Evolutionary conservation across 37 sponge, comb jelly and placozoan species (phyloP), one percentile per base, ranked within the genome.

Genomic region (Tethya wilhelma): DNA sequence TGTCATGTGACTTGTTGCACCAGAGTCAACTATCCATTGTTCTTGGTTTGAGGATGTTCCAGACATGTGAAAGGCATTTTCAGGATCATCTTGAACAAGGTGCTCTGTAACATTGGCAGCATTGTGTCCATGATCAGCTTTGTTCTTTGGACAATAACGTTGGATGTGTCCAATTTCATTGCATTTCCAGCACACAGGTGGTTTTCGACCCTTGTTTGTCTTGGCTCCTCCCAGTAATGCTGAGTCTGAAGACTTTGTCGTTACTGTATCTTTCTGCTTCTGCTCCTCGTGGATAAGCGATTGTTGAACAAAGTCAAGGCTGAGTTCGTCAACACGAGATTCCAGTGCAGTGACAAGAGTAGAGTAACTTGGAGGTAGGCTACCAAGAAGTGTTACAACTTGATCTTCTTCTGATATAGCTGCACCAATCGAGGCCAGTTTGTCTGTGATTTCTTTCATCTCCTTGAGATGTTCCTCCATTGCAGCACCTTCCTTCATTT

Each of bases 1-100:
- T 26, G 70, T 87, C 88, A 87, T 87, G 77, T 87, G 76, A 64
- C 81, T 87, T 2, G 86, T 78, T 44, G 85, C 70, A 5, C 85
- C 69, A 30, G 87, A 86, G 46, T 87, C 88, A 8, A 87, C 76
- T 62, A 87, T 29, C 81, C 88, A 87, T 43, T 56, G n/a, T n/a
- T 45, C 1, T n/a, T 23, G 2, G 20, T 55, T 30, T 60, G 37
- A 53, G 56, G 30, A 14, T 4, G 17, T 11, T 53, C 32, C 60
- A 2, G n/a, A 28, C 22, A 33, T 5, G 55, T 39, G 25, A 32
- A 79, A 86, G 64, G 59, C 75, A 36, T 69, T 59, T 2, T 43
- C 71, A 23, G 37, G n/a, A 32, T 45, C 74, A 31, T 64, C 43
- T 40, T 59, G 43, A 22, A 56, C 65, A 26, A 11, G 3, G 37